Conservation (phyloP, 2,888 invertebrate genomes). For the Chrysomela aeneicollis region DNA sequence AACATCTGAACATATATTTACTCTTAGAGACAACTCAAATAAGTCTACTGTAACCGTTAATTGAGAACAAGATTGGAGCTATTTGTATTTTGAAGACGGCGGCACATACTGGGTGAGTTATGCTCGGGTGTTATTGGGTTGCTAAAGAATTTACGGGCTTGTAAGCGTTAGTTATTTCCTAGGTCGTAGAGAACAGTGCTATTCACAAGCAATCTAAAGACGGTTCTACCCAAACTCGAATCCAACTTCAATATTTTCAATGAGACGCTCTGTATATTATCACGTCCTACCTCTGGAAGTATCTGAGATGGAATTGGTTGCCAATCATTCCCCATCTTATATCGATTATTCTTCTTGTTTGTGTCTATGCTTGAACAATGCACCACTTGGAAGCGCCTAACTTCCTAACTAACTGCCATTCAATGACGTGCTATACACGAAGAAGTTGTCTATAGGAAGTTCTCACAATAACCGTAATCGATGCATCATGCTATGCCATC, state of each 20-base stretch:
- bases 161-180: no score
- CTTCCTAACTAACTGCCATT: not conserved
- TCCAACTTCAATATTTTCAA: no score
- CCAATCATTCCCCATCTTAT: no score
- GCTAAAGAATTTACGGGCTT: not conserved
- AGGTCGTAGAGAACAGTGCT: no score
- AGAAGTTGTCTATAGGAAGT: not conserved
- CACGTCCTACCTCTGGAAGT: no score
- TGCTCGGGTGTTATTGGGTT: not conserved
- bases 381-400: not conserved
- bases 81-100: not conserved
- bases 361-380: not conserved
- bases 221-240: no score
- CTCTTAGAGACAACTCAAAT: not conserved
- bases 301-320: no score
- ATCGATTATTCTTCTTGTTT: no score
- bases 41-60: not conserved
- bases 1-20: not conserved
- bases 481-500: not conserved
- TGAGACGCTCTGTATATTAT: no score
- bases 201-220: no score
- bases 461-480: not conserved
- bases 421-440: not conserved
- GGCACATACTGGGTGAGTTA: not conserved
- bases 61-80: not conserved